Evolutionary conservation across 2,888 invertebrate species (phyloP), one percentile per base, ranked within the genome.

Genomic region (Margaritifera margaritifera): DNA sequence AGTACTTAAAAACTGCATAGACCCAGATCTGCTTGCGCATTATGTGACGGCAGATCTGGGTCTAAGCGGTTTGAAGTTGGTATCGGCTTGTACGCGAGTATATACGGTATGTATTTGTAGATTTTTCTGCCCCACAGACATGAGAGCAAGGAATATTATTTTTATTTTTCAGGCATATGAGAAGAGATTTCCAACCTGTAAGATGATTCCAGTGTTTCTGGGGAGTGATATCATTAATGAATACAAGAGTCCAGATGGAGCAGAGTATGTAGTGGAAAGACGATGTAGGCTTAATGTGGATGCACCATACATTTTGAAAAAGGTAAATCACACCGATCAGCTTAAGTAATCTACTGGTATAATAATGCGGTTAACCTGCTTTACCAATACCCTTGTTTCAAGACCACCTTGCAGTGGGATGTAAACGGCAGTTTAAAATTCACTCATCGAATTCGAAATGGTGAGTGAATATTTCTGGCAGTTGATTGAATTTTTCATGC

Each of bases 201-300:
- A 95, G 42, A 95, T 97, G 92, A 97, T 98, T 88, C 98, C 98
- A 52, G 95, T 98, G 73, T 97, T 98, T 85, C 91, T 96, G 55
- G 96, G 96, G 64, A 96, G 96, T 88, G 94, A 94, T 81, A 93
- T 96, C 75, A 92, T 93, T 6, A 93, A 93, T 62, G 96, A 98
- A 87, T 93, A 93, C 86, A 93, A 93, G 86, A 92, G 93, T 70
- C 92, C 94, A 58, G 95, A 96, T 89, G 94, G 95, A 77, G 93
- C 95, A 1, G 92, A 94, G 79, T 92, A 95, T 83, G 92, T 94
- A 76, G 94, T 97, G 50, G 95, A 95, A 78, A 92, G 98, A 68
- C 93, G 95, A 65, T 98, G 97, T 89, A 94, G 95, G 90, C 92
- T 98, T 66, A 95, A 96, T 85, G 95, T 97, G 1, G 97, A 98